These are phyloP conservation scores for Solea senegalensis DNA, from an alignment of 2,113 vertebrate species.

Conservation along the genomic window DNA sequence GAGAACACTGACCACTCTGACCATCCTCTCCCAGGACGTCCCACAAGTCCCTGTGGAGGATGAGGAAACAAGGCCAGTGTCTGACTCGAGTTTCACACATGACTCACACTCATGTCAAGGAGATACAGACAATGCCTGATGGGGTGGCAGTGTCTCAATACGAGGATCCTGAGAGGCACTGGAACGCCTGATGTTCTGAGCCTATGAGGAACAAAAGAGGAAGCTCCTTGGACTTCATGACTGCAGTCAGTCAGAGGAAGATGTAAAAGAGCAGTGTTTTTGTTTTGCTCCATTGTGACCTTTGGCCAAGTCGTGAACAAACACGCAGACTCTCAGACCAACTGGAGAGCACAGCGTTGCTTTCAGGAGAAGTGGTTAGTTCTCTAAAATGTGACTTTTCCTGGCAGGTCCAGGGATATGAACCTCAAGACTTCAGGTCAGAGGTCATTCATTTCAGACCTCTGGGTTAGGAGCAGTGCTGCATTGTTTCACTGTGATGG, in stretches of 20 bases:
- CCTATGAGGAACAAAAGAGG: neutral
- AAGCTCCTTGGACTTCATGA: neutral
- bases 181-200: slow-evolving; percentile 2
- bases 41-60: slow-evolving; percentile 8
- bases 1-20: slow-evolving; percentile 73
- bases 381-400: neutral
- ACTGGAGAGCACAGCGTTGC: neutral
- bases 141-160: accelerated
- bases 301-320: neutral
- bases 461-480: neutral
- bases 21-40: slow-evolving; percentile 67
- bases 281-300: neutral
- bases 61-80: slow-evolving; percentile 17
- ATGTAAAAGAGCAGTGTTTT: neutral
- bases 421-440: neutral
- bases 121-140: slow-evolving; percentile 11
- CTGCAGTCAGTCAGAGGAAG: neutral
- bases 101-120: slow-evolving; percentile 21
- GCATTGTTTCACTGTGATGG: neutral
- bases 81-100: slow-evolving; percentile 29
- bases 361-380: no score
- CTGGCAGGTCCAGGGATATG: slow-evolving; percentile 21
- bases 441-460: neutral
- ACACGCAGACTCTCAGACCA: neutral
- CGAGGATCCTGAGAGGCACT: neutral